Evolutionary conservation across 2,113 vertebrate genomes (phyloP).

Genomic region (Bucco capensis): DNA sequence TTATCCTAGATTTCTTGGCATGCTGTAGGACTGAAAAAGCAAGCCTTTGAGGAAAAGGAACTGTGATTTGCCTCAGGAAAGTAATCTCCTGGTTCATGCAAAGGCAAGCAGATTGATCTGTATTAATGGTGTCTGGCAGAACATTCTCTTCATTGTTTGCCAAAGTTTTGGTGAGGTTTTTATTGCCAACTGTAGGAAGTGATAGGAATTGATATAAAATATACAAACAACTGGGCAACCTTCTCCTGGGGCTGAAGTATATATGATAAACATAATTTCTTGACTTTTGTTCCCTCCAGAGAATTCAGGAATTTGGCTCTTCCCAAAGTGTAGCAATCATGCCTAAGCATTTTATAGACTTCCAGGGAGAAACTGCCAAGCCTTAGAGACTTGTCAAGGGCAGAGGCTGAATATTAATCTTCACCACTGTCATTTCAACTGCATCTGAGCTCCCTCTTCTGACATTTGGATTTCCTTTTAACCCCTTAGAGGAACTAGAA

Average conservation of each 20-base stretch:
- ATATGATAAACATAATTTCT: not conserved
- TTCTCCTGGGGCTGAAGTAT: constrained; percentile 41
- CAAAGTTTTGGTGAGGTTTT: constrained; percentile 67
- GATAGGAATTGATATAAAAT: constrained; percentile 56
- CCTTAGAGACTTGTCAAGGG: constrained; percentile 44
- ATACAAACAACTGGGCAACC: constrained; percentile 22
- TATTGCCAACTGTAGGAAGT: constrained; percentile 61
- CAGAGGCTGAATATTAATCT: constrained; percentile 63
- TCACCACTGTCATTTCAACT: constrained; percentile 39
- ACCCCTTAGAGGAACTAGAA: constrained; percentile 14
- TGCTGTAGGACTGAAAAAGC: not conserved
- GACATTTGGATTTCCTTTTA: constrained; percentile 33
- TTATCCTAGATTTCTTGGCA: not conserved
- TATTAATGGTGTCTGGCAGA: constrained; percentile 59
- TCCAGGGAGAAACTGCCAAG: constrained; percentile 61
- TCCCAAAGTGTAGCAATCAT: constrained; percentile 54
- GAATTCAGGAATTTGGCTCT: constrained; percentile 29
- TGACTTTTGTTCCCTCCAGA: constrained; percentile 30
- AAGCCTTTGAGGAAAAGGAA: constrained; percentile 11
- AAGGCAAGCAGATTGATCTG: constrained; percentile 46
- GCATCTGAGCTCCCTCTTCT: constrained; percentile 57
- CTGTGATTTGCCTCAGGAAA: constrained; percentile 48
- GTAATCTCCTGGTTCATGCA: constrained; percentile 41
- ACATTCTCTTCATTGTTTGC: constrained; percentile 42
- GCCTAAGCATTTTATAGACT: constrained; percentile 52